Conservation (phyloP, 1,140 invertebrate genomes). For the Danaus melanippus region DNA sequence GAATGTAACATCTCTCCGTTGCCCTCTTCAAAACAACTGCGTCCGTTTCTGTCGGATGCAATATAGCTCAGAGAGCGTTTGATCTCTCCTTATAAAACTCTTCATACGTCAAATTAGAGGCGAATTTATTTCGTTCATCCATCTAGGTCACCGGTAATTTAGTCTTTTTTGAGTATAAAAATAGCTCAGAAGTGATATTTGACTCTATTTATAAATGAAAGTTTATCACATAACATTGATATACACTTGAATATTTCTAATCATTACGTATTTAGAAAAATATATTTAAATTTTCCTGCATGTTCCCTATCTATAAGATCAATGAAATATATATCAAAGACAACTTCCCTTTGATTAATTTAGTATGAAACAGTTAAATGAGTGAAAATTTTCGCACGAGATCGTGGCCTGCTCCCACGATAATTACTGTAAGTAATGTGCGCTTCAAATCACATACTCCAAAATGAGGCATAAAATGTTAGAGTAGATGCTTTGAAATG, state of each 20-base stretch:
- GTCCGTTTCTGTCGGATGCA: constrained; percentile 41
- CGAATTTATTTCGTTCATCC: constrained; percentile 22
- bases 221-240: no score
- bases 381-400: constrained; percentile 39
- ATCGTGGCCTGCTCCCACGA: constrained; percentile 46
- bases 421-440: constrained; percentile 58
- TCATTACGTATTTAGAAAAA: no score
- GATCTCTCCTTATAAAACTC: constrained; percentile 47
- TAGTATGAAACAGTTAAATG: constrained; percentile 12
- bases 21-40: constrained; percentile 33
- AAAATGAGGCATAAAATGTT: constrained; percentile 67
- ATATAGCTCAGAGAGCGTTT: constrained; percentile 46
- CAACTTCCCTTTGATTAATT: no score
- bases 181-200: no score
- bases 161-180: background rate
- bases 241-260: no score
- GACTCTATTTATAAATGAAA: no score
- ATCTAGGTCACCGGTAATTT: constrained; percentile 18
- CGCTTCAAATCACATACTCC: constrained; percentile 63
- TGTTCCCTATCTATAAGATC: no score
- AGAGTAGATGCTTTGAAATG: constrained; percentile 55
- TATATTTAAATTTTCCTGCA: no score
- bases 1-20: constrained; percentile 22
- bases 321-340: no score
- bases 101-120: constrained; percentile 36